These are phyloP conservation scores for Palythoa heliodiscus DNA, from an alignment of 92 coral and sea anemone species.

Conservation along the genomic window DNA sequence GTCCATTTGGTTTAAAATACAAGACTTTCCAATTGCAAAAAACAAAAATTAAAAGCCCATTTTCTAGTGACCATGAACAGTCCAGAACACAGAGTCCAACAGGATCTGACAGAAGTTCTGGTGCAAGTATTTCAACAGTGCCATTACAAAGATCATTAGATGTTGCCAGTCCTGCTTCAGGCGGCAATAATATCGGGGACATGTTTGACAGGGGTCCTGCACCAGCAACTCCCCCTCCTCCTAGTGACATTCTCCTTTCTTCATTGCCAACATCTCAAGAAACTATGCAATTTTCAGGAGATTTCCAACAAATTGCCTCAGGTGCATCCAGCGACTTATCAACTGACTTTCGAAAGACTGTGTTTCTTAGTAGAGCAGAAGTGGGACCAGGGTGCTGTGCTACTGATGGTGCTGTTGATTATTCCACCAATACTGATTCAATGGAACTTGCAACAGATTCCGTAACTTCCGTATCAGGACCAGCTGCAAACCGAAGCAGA, in stretches of 20 bases:
- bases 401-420: constrained; percentile 6
- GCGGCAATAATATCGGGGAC: constrained; percentile 13
- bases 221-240: constrained; percentile 25
- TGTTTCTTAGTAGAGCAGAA: constrained; percentile 27
- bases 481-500: constrained; percentile 41
- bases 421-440: background rate
- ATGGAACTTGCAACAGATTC: background rate
- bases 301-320: background rate
- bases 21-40: constrained; percentile 59
- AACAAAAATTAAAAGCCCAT: constrained; percentile 41
- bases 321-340: background rate
- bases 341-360: background rate
- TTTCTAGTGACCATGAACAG: constrained; percentile 58
- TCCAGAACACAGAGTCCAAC: constrained; percentile 30
- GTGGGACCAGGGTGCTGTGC: constrained; percentile 40
- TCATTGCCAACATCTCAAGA: constrained; percentile 8
- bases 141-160: constrained; percentile 14
- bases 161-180: background rate
- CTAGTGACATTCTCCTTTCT: constrained; percentile 18
- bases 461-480: background rate
- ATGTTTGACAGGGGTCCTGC: constrained; percentile 27
- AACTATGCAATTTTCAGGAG: background rate
- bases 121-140: constrained; percentile 15
- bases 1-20: constrained; percentile 62
- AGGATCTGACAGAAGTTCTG: constrained; percentile 27